These are phyloP conservation scores for Agrotis puta DNA, from an alignment of 2,888 invertebrate genomes.

Conservation along the genomic window DNA sequence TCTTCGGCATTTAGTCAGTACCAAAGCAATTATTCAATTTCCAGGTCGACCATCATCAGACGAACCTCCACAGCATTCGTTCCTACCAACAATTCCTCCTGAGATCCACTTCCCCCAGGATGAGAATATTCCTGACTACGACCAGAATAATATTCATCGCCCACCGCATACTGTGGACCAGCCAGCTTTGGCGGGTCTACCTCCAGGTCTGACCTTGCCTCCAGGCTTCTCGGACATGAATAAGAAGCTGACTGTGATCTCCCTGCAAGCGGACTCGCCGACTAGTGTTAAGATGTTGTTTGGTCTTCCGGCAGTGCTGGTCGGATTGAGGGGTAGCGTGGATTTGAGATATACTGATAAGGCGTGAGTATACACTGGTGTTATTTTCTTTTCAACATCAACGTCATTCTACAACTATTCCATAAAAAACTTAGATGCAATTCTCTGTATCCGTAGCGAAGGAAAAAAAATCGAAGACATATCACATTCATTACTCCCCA, in stretches of 20 bases:
- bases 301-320: conserved; percentile 95
- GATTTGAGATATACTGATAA: conserved; percentile 96
- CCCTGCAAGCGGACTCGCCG: conserved; percentile 94
- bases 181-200: conserved; percentile 72
- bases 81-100: conserved; percentile 88
- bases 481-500: no score
- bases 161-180: conserved; percentile 72
- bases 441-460: no score
- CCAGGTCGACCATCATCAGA: conserved; percentile 74
- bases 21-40: conserved; percentile 54
- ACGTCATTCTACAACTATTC: neutral
- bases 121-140: conserved; percentile 77
- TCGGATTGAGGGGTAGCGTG: conserved; percentile 96
- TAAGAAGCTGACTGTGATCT: conserved; percentile 89
- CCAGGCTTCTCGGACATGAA: conserved; percentile 80
- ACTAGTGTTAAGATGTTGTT: conserved; percentile 95
- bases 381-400: no score
- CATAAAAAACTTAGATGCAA: neutral
- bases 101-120: conserved; percentile 83
- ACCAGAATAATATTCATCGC: conserved; percentile 82
- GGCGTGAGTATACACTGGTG: conserved; percentile 88
- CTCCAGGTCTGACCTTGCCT: conserved; percentile 77
- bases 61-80: conserved; percentile 70
- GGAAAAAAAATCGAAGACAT: no score
- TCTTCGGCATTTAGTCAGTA: neutral